Conservation (phyloP, 2,113 vertebrate genomes). For the Pimephales promelas region DNA sequence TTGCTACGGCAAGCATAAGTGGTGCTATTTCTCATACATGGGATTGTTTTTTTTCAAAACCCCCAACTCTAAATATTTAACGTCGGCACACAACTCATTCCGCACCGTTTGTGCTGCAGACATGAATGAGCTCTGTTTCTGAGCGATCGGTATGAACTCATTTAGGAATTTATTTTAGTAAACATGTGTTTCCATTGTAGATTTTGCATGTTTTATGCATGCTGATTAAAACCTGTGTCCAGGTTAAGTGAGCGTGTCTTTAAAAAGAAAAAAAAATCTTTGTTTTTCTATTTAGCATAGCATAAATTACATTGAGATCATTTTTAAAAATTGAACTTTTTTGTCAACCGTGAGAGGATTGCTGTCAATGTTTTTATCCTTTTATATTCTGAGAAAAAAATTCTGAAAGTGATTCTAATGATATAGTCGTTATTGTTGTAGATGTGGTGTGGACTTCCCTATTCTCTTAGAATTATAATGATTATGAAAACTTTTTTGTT, state of each 20-base stretch:
- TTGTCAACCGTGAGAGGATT: too few relatives aligned
- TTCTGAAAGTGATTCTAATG: background rate
- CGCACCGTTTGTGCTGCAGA: background rate
- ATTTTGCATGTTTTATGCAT: background rate
- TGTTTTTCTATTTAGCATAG: background rate
- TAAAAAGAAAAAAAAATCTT: too few relatives aligned
- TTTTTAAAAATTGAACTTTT: too few relatives aligned
- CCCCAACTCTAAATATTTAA: background rate
- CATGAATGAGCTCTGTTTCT: background rate
- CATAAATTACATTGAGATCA: too few relatives aligned
- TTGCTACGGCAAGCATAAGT: background rate
- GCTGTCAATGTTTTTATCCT: too few relatives aligned
- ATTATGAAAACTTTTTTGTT: background rate
- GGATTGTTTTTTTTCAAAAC: conserved; percentile 1
- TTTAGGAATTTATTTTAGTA: too few relatives aligned
- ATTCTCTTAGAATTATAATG: background rate
- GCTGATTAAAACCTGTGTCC: background rate
- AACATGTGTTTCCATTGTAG: too few relatives aligned
- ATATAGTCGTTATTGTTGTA: background rate
- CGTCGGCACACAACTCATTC: background rate
- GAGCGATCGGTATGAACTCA: background rate
- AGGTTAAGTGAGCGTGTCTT: background rate
- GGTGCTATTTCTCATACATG: background rate
- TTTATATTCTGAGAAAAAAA: background rate
- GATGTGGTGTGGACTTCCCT: background rate